These are phyloP conservation scores for Vidua chalybeata DNA, from an alignment of 2,113 vertebrate species.

Conservation along the genomic window DNA sequence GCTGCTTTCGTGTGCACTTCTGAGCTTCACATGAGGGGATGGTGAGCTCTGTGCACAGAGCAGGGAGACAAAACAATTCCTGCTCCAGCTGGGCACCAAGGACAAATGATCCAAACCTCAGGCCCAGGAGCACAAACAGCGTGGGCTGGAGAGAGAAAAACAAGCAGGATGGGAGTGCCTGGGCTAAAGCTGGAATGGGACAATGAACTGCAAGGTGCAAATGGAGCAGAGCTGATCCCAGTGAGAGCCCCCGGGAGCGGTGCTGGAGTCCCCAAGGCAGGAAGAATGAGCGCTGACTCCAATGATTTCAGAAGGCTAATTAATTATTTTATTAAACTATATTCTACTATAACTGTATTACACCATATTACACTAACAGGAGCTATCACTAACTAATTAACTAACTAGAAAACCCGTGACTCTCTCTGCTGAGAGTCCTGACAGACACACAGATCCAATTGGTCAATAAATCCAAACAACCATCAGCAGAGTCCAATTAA, in stretches of 20 bases:
- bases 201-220: neutral
- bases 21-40: neutral
- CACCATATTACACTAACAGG: too few species aligned
- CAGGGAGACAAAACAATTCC: neutral
- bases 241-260: neutral
- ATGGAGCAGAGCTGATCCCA: neutral
- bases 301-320: too few species aligned
- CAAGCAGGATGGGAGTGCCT: neutral
- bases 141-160: neutral
- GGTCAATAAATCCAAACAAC: too few species aligned
- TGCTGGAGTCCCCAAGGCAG: too few species aligned
- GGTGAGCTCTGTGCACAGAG: neutral
- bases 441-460: too few species aligned
- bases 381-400: too few species aligned
- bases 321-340: too few species aligned
- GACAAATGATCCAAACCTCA: neutral
- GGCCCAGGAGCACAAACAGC: neutral
- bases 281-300: too few species aligned
- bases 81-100: neutral
- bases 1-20: neutral
- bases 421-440: too few species aligned
- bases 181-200: neutral
- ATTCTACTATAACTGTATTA: too few species aligned
- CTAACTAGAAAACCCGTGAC: too few species aligned
- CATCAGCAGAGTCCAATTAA: too few species aligned